A percentile compares a stretch with the other conserved stretches of the same genome.
These are phyloP conservation scores for Torymus auratus DNA, from an alignment of 2,888 invertebrate species.

Conservation along the genomic window DNA sequence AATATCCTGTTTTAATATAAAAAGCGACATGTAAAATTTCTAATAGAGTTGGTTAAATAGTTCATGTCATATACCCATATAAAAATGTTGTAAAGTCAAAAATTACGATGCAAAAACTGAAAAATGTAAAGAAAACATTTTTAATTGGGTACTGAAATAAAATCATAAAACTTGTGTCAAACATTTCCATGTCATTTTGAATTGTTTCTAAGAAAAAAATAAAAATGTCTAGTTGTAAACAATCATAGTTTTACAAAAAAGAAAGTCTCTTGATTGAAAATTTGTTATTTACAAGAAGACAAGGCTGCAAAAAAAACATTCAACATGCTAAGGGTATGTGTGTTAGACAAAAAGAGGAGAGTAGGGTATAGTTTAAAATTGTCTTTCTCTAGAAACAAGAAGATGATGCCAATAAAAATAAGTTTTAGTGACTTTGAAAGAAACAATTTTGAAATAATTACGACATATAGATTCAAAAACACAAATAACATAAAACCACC, in stretches of 20 bases:
- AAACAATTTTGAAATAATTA: too few species aligned
- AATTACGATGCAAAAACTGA: constrained; percentile 8
- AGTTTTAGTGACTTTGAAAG: not conserved
- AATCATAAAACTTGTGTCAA: constrained; percentile 8
- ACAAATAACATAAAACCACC: too few species aligned
- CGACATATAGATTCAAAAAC: too few species aligned
- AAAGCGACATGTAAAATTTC: constrained; percentile 43
- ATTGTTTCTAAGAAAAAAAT: constrained; percentile 34
- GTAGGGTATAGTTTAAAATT: not conserved
- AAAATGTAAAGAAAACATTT: not conserved
- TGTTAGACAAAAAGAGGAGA: constrained; percentile 40
- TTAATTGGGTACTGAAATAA: constrained; percentile 1
- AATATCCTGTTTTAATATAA: constrained; percentile 42
- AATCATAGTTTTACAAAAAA: constrained; percentile 45
- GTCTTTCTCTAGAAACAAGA: constrained; percentile 5
- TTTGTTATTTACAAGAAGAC: constrained; percentile 48
- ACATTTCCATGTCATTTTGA: constrained; percentile 13
- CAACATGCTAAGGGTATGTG: constrained; percentile 34
- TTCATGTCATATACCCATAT: constrained; percentile 5
- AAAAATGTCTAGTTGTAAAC: constrained; percentile 47
- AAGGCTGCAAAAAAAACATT: constrained; percentile 11
- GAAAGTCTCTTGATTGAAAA: constrained; percentile 42
- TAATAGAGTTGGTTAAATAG: constrained; percentile 12
- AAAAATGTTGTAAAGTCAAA: not conserved
- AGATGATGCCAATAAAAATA: constrained; percentile 12